Percentiles rank a stretch among this genome's conserved stretches.
phyloP scores from a whole-genome alignment of 2,888 invertebrate species.

The Ichneumoninae sp. region DNA sequence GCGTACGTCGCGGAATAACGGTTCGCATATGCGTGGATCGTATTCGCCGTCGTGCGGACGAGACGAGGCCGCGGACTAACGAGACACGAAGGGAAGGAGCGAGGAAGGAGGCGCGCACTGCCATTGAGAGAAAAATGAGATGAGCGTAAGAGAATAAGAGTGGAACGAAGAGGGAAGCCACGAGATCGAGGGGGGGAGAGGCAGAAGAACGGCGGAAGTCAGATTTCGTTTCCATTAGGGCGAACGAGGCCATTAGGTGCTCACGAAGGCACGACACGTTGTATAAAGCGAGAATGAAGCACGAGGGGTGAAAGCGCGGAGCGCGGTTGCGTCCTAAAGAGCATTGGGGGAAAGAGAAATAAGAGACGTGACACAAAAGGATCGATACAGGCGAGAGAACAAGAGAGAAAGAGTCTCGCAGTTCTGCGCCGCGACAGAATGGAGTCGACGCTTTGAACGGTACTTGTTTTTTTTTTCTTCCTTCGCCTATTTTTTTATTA shows the following conservation, averaged over 20 bases:
- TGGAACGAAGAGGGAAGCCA: not conserved
- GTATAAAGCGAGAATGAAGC: conserved; percentile 66
- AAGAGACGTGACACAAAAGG: conserved; percentile 59
- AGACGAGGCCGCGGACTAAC: conserved; percentile 38
- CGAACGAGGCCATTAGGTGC: conserved; percentile 64
- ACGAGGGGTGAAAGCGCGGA: conserved; percentile 51
- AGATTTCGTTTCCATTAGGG: conserved; percentile 67
- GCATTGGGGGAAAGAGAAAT: conserved; percentile 52
- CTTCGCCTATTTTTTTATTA: not conserved
- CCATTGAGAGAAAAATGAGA: conserved; percentile 8
- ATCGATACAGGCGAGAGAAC: conserved; percentile 54
- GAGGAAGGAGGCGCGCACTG: not conserved
- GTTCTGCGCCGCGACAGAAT: conserved; percentile 16
- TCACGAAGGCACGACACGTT: conserved; percentile 65
- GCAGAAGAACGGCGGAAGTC: conserved; percentile 59
- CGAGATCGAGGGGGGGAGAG: conserved; percentile 10
- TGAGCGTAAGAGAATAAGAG: not conserved
- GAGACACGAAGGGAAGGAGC: conserved; percentile 38
- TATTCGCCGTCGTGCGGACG: conserved; percentile 21
- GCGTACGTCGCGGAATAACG: not conserved
- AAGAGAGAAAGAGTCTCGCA: conserved; percentile 33
- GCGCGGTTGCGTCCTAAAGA: conserved; percentile 55
- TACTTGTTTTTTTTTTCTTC: conserved; percentile 4
- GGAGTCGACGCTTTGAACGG: conserved; percentile 17
- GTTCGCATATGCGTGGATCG: conserved; percentile 37